These are phyloP conservation scores for Triplophysa rosa DNA, from an alignment of 2,113 vertebrate species.

Conservation along the genomic window DNA sequence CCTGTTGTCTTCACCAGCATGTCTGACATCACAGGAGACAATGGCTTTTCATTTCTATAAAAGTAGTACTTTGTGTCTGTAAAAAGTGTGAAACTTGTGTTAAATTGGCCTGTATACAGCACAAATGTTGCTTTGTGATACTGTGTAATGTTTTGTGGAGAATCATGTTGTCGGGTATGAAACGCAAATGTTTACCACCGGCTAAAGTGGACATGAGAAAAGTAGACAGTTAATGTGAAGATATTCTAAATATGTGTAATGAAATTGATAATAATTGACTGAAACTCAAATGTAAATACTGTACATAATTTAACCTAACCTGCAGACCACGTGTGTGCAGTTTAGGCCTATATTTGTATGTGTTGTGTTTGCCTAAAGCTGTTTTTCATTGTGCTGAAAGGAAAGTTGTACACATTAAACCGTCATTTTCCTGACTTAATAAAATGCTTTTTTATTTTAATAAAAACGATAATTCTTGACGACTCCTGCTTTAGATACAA, in stretches of 20 bases:
- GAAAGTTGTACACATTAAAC: neutral
- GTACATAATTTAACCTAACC: constrained; percentile 7
- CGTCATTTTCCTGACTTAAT: neutral
- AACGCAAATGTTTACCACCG: neutral
- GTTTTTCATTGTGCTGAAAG: constrained; percentile 40
- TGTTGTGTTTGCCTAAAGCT: constrained; percentile 28
- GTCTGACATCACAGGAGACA: constrained; percentile 18
- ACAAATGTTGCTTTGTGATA: neutral
- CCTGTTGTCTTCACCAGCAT: constrained; percentile 39
- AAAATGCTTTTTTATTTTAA: neutral
- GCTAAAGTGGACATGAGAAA: constrained; percentile 1
- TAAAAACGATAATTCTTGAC: neutral
- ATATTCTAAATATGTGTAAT: neutral
- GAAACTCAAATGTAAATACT: neutral
- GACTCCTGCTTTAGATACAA: neutral
- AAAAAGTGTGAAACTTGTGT: constrained; percentile 11
- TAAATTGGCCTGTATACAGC: constrained; percentile 2
- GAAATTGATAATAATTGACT: neutral
- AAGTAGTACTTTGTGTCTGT: constrained; percentile 11
- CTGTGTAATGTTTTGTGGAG: neutral
- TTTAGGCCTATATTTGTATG: constrained; percentile 41
- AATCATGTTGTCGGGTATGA: neutral
- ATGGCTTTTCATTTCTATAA: neutral
- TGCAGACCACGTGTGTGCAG: neutral
- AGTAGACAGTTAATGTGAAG: neutral